Evolutionary conservation across 2,113 vertebrate genomes (phyloP), one percentile per base, ranked within the genome.

Genomic region (Dissostichus mawsoni): DNA sequence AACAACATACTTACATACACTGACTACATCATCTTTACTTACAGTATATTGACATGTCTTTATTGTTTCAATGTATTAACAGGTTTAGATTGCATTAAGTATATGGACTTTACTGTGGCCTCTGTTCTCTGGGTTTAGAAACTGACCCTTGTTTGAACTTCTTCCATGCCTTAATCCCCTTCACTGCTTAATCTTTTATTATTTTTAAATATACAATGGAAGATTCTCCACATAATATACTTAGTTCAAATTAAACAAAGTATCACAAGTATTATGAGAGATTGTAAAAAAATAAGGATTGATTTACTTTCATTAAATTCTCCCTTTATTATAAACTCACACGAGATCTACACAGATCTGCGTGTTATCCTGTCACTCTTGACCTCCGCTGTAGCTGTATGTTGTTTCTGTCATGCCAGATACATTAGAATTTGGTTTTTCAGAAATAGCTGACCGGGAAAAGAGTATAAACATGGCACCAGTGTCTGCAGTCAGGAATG

Each of bases 391-490:
- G 55, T 53, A 53, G 52, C 50, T 74, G 61, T 36, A 56, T 53
- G n/a, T 52, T 75, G 48, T 65, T 56, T 58, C 45, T 79, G 53
- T 59, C 20, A 18, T 44, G 8, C 7, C 41, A 61, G 74, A 73
- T 50, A 25, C 25, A 69, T 78, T 25, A 23, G 14, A 67, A 55
- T 45, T 63, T 14, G 52, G 4, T 23, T 67, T 53, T 78, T 69
- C 25, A 66, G 47, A 64, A 76, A 73, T 36, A 36, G 59, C 65
- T 69, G 57, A 78, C 55, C 4, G 52, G 53, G 48, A 61, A 68
- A 53, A 57, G 29, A 59, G 23, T 84, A 48, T 91, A 86, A 89
- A 85, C 77, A 65, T 85, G 76, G 78, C 55, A 8, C 57, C 67
- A 16, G 29, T n/a, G 29, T 81, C 12, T 41, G 16, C 29, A 16